Evolutionary conservation across 2,888 invertebrate genomes (phyloP).

Genomic region (Fragum sueziense): DNA sequence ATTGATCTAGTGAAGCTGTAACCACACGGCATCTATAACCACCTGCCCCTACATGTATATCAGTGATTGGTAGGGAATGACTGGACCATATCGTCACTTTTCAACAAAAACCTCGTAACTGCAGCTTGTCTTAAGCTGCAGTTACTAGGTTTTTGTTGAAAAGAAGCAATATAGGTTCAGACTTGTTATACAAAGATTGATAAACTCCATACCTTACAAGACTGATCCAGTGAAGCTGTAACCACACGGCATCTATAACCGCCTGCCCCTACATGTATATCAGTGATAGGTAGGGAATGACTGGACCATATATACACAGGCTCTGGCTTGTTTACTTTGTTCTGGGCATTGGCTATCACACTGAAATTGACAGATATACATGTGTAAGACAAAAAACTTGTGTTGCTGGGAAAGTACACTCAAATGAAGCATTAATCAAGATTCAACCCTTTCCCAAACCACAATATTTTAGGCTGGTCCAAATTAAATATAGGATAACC

Average conservation of each 20-base stretch:
- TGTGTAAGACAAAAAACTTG: no score
- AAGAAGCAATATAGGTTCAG: no score
- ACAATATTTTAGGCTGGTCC: no score
- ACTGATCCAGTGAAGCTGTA: conserved; percentile 91
- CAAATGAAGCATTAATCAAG: no score
- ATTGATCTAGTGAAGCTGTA: conserved; percentile 91
- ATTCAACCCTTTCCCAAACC: no score
- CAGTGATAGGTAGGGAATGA: conserved; percentile 91
- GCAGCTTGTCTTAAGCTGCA: no score
- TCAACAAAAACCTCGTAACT: no score
- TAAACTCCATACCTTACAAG: conserved; percentile 88
- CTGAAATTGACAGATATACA: conserved; percentile 57
- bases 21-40: conserved; percentile 88
- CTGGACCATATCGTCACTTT: conserved; percentile 86
- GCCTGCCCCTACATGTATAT: conserved; percentile 89
- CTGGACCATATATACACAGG: conserved; percentile 85
- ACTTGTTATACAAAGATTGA: no score
- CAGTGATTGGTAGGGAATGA: conserved; percentile 91
- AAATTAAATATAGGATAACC: no score
- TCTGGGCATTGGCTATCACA: conserved; percentile 56
- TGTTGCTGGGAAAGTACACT: no score
- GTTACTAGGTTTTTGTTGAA: no score
- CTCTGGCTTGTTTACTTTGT: conserved; percentile 50
- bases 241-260: conserved; percentile 88
- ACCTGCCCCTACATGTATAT: conserved; percentile 89